Evolutionary conservation across 1,140 invertebrate genomes (phyloP), one percentile per base, ranked within the genome.

Genomic region (Eueides isabella): DNA sequence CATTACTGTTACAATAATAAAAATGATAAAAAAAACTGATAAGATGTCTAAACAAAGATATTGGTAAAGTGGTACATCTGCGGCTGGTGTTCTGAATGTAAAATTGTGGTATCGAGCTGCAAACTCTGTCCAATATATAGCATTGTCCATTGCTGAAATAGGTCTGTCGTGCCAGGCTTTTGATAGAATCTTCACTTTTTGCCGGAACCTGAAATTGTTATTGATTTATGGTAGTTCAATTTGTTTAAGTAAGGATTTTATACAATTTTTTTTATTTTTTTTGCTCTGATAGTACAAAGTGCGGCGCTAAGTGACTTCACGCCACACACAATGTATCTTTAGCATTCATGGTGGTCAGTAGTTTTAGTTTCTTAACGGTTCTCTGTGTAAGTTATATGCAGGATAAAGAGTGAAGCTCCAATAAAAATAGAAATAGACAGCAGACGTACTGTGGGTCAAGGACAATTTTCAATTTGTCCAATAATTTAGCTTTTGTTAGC

Each of bases 121-220:
- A 64, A 94, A 94, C 80, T 95, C 94, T 0, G 94, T 91, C 94
- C 95, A 95, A 80, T 88, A 95, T 31, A 92, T 87, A 7, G 94
- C 94, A 11, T 79, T 93, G 29, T 95, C 93, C 76, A 94, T 83
- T 0, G 95, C 81, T 30, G 86, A 89, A 28, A 87, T 74, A 0
- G 94, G 94, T 14, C 93, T 84, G 80, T 95, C 94, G 28, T 87
- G 91, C 86, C 95, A 96, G 4, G 93, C 84, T 75, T 82, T 83
- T 0, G 95, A 95, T 3, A 95, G 31, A 48, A 85, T 80, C 77
- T 94, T 93, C 0, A 93, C 94, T 12, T 80, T 81, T 35, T 65
- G 61, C 74, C 82, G 81, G 70, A 91, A 90, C 64, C 92, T 93
- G 82, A 63, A 85, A 85, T 38, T 38, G n/a, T n/a, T n/a, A 14